Percentiles rank a stretch among this genome's conserved stretches.
Evolutionary conservation across 2,113 vertebrate genomes (phyloP).

Genomic region (human (Homo sapiens)): GRCh38 chr19:55287001-55287500

Average conservation of each 20-base stretch:
- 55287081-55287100: constrained; percentile 96
- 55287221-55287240: constrained; percentile 96
- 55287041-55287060: constrained; percentile 96
- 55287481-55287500: background rate
- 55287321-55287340: background rate
- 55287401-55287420: background rate
- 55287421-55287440: background rate
- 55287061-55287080: constrained; percentile 95
- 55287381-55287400: background rate
- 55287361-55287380: background rate
- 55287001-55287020: constrained; percentile 92
- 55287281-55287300: constrained; percentile 98
- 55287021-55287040: constrained; percentile 94
- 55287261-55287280: constrained; percentile 95
- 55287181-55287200: rapidly evolving
- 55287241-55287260: constrained; percentile 96
- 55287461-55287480: rapidly evolving
- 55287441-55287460: background rate
- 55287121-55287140: rapidly evolving
- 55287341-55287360: background rate
- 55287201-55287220: constrained; percentile 87
- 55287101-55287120: constrained; percentile 76
- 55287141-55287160: background rate
- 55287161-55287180: background rate
- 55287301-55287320: constrained; percentile 88